These are phyloP conservation scores for Halcyon badia DNA, from an alignment of 2,797 vertebrate genomes.

Conservation along the genomic window DNA sequence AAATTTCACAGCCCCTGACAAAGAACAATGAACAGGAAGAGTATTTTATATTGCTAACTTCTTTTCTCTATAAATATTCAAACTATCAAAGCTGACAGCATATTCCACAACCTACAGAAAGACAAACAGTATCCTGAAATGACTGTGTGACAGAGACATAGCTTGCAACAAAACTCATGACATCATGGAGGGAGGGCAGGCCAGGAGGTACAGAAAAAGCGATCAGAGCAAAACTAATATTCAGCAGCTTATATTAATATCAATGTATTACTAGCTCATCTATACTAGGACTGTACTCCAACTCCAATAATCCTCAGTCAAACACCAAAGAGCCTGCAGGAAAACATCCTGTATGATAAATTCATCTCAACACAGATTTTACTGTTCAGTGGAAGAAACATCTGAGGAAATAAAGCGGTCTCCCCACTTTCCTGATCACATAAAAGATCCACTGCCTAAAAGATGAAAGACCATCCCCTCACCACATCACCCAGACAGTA, in stretches of 20 bases:
- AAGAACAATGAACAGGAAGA: background rate
- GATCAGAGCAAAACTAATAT: background rate
- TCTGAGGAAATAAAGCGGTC: background rate
- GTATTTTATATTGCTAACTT: background rate
- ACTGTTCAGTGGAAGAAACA: background rate
- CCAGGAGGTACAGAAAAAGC: background rate
- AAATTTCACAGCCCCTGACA: background rate
- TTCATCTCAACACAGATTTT: background rate
- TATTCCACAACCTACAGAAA: background rate
- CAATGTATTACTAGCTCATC: background rate
- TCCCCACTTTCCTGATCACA: background rate
- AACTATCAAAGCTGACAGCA: background rate
- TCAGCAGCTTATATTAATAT: background rate
- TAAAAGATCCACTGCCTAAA: background rate
- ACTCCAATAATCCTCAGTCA: background rate
- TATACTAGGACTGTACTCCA: background rate
- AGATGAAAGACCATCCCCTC: rapidly evolving
- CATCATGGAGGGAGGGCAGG: background rate
- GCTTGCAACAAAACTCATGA: background rate
- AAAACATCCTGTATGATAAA: background rate
- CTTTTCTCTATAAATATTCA: background rate
- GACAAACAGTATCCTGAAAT: background rate
- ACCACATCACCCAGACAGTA: background rate
- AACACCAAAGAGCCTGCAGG: background rate
- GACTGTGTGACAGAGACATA: background rate